Evolutionary conservation across 2,113 vertebrate genomes (phyloP).

Genomic region (Albula glossodonta): DNA sequence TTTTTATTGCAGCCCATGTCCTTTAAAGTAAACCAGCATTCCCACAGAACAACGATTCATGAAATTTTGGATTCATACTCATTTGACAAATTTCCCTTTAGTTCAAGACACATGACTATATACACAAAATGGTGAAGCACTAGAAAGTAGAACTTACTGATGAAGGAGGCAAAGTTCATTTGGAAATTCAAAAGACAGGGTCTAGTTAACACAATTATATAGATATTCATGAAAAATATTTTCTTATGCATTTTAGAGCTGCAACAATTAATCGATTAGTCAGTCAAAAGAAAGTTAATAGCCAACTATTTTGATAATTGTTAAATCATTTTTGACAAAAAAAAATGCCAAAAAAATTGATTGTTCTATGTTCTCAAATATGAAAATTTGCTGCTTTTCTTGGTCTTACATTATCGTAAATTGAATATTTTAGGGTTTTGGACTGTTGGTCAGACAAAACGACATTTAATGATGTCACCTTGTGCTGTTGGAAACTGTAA

Average conservation of each 20-base stretch:
- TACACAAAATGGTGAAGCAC: neutral
- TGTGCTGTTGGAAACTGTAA: too few relatives aligned
- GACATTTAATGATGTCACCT: too few relatives aligned
- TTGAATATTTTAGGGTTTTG: too few relatives aligned
- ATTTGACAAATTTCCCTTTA: neutral
- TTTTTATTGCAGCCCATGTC: too few relatives aligned
- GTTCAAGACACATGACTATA: neutral
- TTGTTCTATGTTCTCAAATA: too few relatives aligned
- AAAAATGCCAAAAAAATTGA: too few relatives aligned
- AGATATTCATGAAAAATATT: constrained; percentile 2
- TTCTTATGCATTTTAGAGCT: neutral
- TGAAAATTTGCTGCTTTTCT: too few relatives aligned
- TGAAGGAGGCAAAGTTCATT: neutral
- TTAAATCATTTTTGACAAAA: too few relatives aligned
- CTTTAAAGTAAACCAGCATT: neutral
- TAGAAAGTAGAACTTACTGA: neutral
- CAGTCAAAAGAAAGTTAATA: too few relatives aligned
- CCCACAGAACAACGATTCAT: neutral
- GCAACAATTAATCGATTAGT: neutral
- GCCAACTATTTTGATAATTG: too few relatives aligned
- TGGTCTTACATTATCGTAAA: too few relatives aligned
- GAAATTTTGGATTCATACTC: neutral
- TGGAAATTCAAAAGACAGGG: neutral
- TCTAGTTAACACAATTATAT: neutral
- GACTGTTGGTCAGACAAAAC: too few relatives aligned